These are phyloP conservation scores for Megaleporinus macrocephalus DNA, from an alignment of 2,113 vertebrate genomes.

Conservation along the genomic window DNA sequence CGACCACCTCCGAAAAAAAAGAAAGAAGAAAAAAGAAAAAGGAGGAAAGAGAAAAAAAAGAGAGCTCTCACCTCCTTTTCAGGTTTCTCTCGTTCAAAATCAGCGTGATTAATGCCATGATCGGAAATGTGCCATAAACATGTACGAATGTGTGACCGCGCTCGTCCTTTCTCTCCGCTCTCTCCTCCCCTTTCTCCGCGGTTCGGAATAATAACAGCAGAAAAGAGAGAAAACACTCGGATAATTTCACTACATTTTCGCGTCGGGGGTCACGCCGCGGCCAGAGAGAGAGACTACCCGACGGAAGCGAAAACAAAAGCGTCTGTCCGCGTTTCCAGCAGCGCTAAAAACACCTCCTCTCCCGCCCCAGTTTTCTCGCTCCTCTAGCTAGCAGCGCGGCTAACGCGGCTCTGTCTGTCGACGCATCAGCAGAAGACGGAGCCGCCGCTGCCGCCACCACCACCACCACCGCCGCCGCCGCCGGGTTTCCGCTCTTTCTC, in stretches of 20 bases:
- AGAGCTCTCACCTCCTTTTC: conserved; percentile 61
- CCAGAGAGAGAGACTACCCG: no score
- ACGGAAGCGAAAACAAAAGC: neutral
- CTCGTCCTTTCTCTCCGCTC: conserved; percentile 74
- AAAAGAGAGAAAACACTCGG: no score
- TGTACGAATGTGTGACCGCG: conserved; percentile 74
- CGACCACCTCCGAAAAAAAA: conserved; percentile 72
- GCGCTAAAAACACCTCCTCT: no score
- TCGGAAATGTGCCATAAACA: conserved; percentile 52
- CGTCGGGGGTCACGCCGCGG: no score
- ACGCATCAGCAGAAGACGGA: conserved; percentile 79
- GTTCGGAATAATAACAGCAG: conserved; percentile 61
- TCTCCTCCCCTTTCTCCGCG: conserved; percentile 62
- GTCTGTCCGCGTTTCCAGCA: neutral
- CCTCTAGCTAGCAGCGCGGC: conserved; percentile 68
- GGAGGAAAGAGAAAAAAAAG: neutral
- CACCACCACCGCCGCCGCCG: neutral
- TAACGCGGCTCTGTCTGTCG: conserved; percentile 70
- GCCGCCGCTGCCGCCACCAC: neutral
- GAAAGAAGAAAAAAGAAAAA: neutral
- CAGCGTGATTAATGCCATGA: conserved; percentile 68
- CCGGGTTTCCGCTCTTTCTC: conserved; percentile 52
- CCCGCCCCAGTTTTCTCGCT: no score
- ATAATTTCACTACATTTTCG: neutral
- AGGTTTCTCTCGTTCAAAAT: conserved; percentile 52